phyloP scores from a whole-genome alignment of 1,140 invertebrate genomes.

The Caenorhabditis elegans region WBcel235 BX284602.5:14658001-14658500 shows the following conservation, averaged over 20 bases:
- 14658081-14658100: constrained; percentile 51
- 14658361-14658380: background rate
- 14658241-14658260: constrained; percentile 50
- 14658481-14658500: constrained; percentile 55
- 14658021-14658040: constrained; percentile 1
- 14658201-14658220: constrained; percentile 28
- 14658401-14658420: background rate
- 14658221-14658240: constrained; percentile 44
- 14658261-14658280: constrained; percentile 61
- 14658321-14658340: constrained; percentile 51
- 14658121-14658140: constrained; percentile 61
- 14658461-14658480: constrained; percentile 42
- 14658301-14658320: constrained; percentile 62
- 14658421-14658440: too few relatives aligned
- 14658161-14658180: constrained; percentile 22
- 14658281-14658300: constrained; percentile 53
- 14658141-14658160: constrained; percentile 49
- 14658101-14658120: constrained; percentile 46
- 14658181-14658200: constrained; percentile 23
- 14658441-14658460: too few relatives aligned
- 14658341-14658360: background rate
- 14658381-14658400: background rate
- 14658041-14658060: background rate
- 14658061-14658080: constrained; percentile 41
- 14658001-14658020: constrained; percentile 5